These are phyloP conservation scores for Nannobrachium achirus DNA, from an alignment of 2,113 vertebrate species.

Conservation along the genomic window DNA sequence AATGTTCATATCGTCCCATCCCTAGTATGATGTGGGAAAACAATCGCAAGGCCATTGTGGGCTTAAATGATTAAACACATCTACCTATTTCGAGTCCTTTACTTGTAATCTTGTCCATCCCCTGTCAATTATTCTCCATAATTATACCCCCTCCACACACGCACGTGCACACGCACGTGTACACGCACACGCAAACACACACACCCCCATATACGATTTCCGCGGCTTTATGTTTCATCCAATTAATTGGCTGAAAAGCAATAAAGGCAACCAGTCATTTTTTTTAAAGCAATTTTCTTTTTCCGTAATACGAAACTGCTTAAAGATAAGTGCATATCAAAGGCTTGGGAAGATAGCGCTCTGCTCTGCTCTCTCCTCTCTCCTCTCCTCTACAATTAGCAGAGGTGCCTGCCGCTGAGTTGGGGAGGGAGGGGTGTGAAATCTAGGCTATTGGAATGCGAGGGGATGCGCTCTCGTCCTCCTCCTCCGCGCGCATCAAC, in stretches of 20 bases:
- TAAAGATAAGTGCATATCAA: conserved; percentile 72
- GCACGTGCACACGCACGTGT: too few species aligned
- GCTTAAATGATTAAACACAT: neutral
- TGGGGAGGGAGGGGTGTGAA: conserved; percentile 56
- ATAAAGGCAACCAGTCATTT: conserved; percentile 53
- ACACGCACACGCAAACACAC: too few species aligned
- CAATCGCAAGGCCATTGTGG: too few species aligned
- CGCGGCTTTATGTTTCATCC: conserved; percentile 60
- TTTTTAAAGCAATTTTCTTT: conserved; percentile 71
- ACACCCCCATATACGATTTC: conserved; percentile 35
- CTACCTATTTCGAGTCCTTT: conserved; percentile 19
- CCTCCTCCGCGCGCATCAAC: conserved; percentile 21
- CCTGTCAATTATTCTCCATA: conserved; percentile 59
- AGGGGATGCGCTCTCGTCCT: conserved; percentile 55
- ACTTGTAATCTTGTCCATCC: conserved; percentile 35
- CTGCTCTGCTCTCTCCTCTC: conserved; percentile 37
- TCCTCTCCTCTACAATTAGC: conserved; percentile 62
- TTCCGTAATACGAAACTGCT: conserved; percentile 64
- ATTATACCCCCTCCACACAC: conserved; percentile 44
- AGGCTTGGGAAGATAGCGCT: conserved; percentile 65
- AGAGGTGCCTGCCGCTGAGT: conserved; percentile 40
- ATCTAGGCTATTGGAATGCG: conserved; percentile 69
- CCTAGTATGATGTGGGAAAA: neutral
- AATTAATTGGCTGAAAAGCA: conserved; percentile 72
- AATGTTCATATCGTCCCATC: too few species aligned